Conservation (phyloP, 2,113 vertebrate species). For the Dasypus novemcinctus region DNA sequence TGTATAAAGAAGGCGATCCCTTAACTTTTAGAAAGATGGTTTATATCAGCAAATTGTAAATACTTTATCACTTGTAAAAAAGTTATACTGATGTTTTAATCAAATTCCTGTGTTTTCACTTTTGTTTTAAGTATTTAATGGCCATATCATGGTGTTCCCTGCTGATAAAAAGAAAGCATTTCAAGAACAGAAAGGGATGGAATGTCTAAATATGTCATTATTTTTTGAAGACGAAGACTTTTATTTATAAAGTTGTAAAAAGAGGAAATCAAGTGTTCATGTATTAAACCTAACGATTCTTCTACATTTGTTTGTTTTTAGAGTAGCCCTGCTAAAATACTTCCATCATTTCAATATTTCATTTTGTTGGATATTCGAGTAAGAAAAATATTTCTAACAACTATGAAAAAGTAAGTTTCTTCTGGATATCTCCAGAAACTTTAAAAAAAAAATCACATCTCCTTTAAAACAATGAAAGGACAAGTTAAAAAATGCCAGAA, state of each 20-base stretch:
- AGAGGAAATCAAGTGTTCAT: neutral
- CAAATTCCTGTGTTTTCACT: neutral
- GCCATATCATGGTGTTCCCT: neutral
- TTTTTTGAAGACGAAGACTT: neutral
- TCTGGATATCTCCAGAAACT: neutral
- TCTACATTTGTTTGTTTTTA: neutral
- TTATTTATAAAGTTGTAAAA: neutral
- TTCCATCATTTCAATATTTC: neutral
- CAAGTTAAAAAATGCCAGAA: too few species aligned
- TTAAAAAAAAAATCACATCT: neutral
- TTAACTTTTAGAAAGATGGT: neutral
- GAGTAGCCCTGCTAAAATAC: neutral
- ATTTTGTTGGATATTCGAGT: neutral
- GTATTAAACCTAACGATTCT: neutral
- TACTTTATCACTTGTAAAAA: neutral
- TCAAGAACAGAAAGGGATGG: neutral
- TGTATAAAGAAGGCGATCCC: neutral
- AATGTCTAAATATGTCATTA: neutral
- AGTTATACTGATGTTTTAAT: neutral
- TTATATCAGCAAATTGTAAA: neutral
- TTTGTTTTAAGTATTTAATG: neutral
- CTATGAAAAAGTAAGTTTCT: neutral
- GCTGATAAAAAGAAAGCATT: neutral
- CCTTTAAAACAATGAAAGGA: too few species aligned
- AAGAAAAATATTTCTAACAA: slow-evolving; percentile 22